These are phyloP conservation scores for Paracyclopina nana DNA, from an alignment of 1,140 invertebrate genomes.

Conservation along the genomic window DNA sequence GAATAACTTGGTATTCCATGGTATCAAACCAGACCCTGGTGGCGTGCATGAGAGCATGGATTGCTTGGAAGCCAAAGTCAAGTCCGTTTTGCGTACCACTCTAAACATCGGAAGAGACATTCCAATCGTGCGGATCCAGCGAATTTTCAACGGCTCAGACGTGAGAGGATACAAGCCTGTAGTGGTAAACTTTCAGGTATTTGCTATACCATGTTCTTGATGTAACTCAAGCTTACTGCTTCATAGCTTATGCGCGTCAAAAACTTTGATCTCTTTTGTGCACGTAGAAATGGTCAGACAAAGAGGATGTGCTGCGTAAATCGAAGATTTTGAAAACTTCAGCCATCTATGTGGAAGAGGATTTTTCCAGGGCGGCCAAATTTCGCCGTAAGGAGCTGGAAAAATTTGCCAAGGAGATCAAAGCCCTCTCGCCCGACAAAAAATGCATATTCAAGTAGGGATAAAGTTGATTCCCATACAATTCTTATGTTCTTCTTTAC, in stretches of 20 bases:
- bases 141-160: conserved; percentile 7
- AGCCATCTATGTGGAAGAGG: conserved; percentile 7
- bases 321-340: conserved; percentile 12
- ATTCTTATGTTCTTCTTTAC: no score
- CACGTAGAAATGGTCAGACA: conserved; percentile 12
- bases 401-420: conserved; percentile 7
- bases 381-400: conserved; percentile 12
- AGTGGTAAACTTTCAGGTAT: conserved; percentile 10
- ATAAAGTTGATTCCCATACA: no score
- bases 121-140: not conserved
- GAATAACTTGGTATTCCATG: conserved; percentile 12
- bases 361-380: conserved; percentile 10
- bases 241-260: not conserved
- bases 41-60: conserved; percentile 8
- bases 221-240: not conserved
- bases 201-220: not conserved
- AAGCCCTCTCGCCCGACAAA: not conserved
- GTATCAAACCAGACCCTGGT: conserved; percentile 8
- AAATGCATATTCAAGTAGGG: not conserved
- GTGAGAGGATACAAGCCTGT: not conserved
- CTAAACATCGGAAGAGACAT: conserved; percentile 10
- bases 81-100: not conserved
- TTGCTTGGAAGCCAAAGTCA: conserved; percentile 11
- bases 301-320: conserved; percentile 11
- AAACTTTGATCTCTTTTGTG: not conserved